Conservation (phyloP, 2,888 invertebrate species). For the Desoria tigrina region DNA sequence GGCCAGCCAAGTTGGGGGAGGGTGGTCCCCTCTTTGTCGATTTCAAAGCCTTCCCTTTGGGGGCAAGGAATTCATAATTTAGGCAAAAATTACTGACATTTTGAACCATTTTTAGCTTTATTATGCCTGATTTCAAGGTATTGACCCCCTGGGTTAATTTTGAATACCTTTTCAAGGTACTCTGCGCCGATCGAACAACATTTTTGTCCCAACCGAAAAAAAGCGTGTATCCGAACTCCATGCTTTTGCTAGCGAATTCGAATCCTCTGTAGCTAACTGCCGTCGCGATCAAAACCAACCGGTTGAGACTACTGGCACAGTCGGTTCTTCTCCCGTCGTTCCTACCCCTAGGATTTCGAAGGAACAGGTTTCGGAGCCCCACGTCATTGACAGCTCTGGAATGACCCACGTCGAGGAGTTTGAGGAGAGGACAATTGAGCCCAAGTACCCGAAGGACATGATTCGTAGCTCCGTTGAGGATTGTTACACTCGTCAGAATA, state of each 20-base stretch:
- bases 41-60: not conserved
- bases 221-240: slow-evolving; percentile 26
- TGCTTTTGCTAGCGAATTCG: slow-evolving; percentile 24
- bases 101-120: too few relatives aligned
- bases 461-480: slow-evolving; percentile 38
- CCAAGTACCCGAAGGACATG: slow-evolving; percentile 35
- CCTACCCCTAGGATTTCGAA: not conserved
- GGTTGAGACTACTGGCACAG: slow-evolving; percentile 20
- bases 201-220: slow-evolving; percentile 29
- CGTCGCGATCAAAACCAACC: slow-evolving; percentile 27
- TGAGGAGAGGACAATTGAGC: slow-evolving; percentile 31
- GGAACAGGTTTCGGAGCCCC: slow-evolving; percentile 31
- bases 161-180: not conserved
- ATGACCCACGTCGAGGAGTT: slow-evolving; percentile 27
- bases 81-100: too few relatives aligned
- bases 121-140: too few relatives aligned
- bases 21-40: not conserved
- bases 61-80: too few relatives aligned
- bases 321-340: slow-evolving; percentile 18
- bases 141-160: too few relatives aligned
- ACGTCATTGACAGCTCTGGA: slow-evolving; percentile 29
- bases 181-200: slow-evolving; percentile 16
- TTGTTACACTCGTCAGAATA: slow-evolving; percentile 25
- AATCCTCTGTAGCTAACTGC: slow-evolving; percentile 24
- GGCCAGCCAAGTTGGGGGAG: not conserved